These are phyloP conservation scores for Cetonia aurata DNA, from an alignment of 2,888 invertebrate genomes.

Conservation along the genomic window DNA sequence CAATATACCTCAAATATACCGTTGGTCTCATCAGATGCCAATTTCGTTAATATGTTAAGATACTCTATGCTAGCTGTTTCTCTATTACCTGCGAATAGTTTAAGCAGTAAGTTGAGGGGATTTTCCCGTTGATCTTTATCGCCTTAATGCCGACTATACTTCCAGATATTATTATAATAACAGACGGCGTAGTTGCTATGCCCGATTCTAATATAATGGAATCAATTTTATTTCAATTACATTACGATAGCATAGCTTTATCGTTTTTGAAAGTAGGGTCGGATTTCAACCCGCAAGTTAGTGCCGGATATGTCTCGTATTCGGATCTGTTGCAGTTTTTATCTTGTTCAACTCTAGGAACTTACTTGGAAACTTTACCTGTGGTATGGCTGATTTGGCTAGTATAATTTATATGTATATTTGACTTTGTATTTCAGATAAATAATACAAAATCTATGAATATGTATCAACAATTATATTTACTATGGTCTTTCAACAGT, in stretches of 20 bases:
- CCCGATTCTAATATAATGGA: slow-evolving; percentile 82
- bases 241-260: slow-evolving; percentile 79
- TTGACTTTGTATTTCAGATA: slow-evolving; percentile 52
- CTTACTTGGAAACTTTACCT: slow-evolving; percentile 73
- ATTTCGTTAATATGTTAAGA: slow-evolving; percentile 81
- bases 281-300: slow-evolving; percentile 75
- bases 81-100: slow-evolving; percentile 80
- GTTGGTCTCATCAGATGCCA: slow-evolving; percentile 76
- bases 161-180: slow-evolving; percentile 78
- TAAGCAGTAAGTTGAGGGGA: slow-evolving; percentile 72
- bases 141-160: slow-evolving; percentile 48
- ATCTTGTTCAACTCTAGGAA: slow-evolving; percentile 80
- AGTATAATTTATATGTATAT: not conserved
- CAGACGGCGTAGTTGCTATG: slow-evolving; percentile 80
- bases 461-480: slow-evolving; percentile 61
- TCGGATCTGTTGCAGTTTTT: slow-evolving; percentile 81
- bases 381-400: slow-evolving; percentile 10
- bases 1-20: slow-evolving; percentile 68
- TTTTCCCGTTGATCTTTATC: not conserved
- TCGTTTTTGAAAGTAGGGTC: slow-evolving; percentile 82
- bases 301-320: slow-evolving; percentile 79
- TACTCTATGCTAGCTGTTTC: slow-evolving; percentile 82
- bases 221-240: slow-evolving; percentile 77
- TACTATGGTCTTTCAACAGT: slow-evolving; percentile 58
- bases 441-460: slow-evolving; percentile 60